A percentile compares a stretch with the other conserved stretches of the same genome.
phyloP scores from a whole-genome alignment of 2,113 vertebrate species.

The Amia ocellicauda region DNA sequence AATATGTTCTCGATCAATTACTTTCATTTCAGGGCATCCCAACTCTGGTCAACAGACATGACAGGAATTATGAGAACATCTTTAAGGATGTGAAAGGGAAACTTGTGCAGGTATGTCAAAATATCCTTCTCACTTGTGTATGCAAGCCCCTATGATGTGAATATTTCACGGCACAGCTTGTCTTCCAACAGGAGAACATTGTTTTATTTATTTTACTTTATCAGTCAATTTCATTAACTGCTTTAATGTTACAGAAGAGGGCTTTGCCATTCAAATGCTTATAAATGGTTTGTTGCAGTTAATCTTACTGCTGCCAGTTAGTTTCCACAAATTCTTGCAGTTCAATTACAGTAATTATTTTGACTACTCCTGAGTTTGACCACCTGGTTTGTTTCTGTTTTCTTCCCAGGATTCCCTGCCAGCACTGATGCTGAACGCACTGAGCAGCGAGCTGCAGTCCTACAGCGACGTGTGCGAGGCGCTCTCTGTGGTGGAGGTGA shows the following conservation, averaged over 20 bases:
- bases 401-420: conserved; percentile 70
- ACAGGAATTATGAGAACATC: conserved; percentile 84
- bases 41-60: conserved; percentile 78
- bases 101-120: conserved; percentile 71
- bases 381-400: neutral
- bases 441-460: conserved; percentile 79
- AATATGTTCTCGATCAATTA: neutral
- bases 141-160: too few species aligned
- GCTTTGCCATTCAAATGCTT: too few species aligned
- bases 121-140: too few species aligned
- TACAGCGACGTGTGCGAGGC: conserved; percentile 90
- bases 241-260: too few species aligned
- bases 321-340: too few species aligned
- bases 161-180: too few species aligned
- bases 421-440: conserved; percentile 49
- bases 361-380: neutral
- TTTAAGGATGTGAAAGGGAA: conserved; percentile 75
- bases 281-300: too few species aligned
- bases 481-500: conserved; percentile 74
- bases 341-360: too few species aligned
- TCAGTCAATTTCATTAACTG: too few species aligned
- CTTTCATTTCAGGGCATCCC: conserved; percentile 76
- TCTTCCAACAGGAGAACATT: too few species aligned
- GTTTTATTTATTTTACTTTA: too few species aligned
- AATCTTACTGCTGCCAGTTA: too few species aligned